Conservation (phyloP, 2,797 vertebrate species). For the Dendrocincla fuliginosa region DNA sequence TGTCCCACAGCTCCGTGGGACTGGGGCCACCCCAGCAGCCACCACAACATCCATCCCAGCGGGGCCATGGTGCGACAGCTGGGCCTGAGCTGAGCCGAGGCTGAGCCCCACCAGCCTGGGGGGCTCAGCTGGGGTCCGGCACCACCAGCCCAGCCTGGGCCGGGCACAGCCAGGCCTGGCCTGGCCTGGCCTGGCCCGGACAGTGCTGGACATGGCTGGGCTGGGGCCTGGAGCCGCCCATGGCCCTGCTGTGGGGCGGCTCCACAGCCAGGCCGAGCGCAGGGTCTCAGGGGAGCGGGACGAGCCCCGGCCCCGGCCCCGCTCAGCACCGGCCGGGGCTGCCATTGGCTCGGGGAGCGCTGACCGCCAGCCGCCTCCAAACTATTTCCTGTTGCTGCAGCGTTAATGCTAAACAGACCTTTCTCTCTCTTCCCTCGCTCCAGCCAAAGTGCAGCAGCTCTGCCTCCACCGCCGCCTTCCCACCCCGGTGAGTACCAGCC, state of each 20-base stretch:
- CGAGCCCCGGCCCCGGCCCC: neutral
- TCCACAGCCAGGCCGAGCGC: neutral
- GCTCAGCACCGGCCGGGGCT: neutral
- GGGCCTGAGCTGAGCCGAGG: neutral
- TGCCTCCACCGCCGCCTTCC: neutral
- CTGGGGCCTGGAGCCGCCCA: neutral
- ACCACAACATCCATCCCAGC: too few relatives aligned
- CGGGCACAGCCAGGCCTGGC: neutral
- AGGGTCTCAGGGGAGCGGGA: constrained; percentile 32
- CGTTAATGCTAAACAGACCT: constrained; percentile 81
- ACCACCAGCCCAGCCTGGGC: neutral
- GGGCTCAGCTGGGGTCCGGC: rapidly evolving
- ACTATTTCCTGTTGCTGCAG: constrained; percentile 80
- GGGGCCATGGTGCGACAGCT: neutral
- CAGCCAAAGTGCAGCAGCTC: constrained; percentile 12
- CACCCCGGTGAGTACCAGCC: neutral
- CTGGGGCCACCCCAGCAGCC: neutral
- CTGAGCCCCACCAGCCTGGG: too few relatives aligned
- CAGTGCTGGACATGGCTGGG: neutral
- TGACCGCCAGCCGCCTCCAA: constrained; percentile 61
- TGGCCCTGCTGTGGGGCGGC: neutral
- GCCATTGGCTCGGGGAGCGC: constrained; percentile 64
- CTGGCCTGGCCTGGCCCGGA: neutral
- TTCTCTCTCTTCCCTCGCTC: constrained; percentile 17
- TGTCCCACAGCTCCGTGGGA: rapidly evolving